Evolutionary conservation across 2,888 invertebrate species (phyloP).

Genomic region (Spilosoma lubricipeda): DNA sequence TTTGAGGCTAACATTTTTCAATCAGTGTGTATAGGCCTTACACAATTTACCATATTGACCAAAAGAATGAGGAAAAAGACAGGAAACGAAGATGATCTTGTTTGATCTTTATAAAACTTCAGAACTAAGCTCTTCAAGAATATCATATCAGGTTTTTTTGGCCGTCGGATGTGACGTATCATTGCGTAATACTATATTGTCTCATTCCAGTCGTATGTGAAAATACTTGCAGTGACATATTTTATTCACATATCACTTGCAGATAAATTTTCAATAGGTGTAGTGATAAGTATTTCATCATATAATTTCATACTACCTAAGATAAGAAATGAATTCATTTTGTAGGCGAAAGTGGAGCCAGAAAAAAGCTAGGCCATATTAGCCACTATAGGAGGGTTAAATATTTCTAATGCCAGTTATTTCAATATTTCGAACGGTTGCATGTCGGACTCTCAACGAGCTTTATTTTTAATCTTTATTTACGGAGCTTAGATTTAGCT

Average conservation of each 20-base stretch:
- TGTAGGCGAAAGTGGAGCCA: conserved; percentile 30
- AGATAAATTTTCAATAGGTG: conserved; percentile 23
- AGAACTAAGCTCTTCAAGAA: neutral
- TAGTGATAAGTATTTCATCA: conserved; percentile 41
- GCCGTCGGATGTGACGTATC: neutral
- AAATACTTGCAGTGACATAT: conserved; percentile 25
- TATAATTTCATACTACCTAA: conserved; percentile 41
- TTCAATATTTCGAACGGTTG: too few relatives aligned
- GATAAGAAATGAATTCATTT: conserved; percentile 37
- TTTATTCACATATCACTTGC: conserved; percentile 47
- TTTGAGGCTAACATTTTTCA: too few relatives aligned
- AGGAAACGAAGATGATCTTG: neutral
- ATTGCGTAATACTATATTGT: neutral
- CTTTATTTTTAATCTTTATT: too few relatives aligned
- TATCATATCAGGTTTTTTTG: neutral
- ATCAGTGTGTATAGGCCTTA: too few relatives aligned
- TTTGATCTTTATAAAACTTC: neutral
- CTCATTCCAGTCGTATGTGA: neutral
- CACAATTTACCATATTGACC: neutral
- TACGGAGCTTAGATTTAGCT: too few relatives aligned
- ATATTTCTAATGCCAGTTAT: too few relatives aligned
- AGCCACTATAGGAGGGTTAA: neutral
- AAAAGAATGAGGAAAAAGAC: neutral
- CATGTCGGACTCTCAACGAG: too few relatives aligned
- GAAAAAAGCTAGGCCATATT: neutral